Percentiles rank a stretch among this genome's conserved stretches.
These are phyloP conservation scores for Falcunculus frontatus DNA, from an alignment of 2,113 vertebrate genomes.

Conservation along the genomic window DNA sequence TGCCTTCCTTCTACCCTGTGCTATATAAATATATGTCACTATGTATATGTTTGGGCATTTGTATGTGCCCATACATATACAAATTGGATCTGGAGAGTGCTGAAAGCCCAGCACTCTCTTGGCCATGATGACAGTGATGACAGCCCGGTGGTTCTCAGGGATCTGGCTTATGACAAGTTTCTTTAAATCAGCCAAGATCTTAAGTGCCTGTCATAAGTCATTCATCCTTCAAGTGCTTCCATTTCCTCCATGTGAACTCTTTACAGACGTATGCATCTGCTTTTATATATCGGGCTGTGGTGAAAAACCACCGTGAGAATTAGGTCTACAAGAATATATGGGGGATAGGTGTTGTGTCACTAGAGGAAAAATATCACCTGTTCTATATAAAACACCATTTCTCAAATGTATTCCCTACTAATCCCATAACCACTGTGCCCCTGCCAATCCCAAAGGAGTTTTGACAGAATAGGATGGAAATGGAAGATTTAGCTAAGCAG, in stretches of 20 bases:
- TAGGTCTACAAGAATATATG: neutral
- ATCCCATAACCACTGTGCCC: neutral
- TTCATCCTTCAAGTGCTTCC: slow-evolving; percentile 14
- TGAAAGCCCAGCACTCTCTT: neutral
- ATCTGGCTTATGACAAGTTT: neutral
- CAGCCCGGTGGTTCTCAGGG: neutral
- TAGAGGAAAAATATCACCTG: neutral
- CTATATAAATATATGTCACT: neutral
- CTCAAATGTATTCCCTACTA: neutral
- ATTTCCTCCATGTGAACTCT: neutral
- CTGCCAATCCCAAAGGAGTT: neutral
- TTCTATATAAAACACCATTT: neutral
- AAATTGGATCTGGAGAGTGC: neutral
- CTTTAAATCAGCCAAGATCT: slow-evolving; percentile 14
- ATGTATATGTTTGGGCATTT: no score
- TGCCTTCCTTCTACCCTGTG: neutral
- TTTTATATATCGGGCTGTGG: neutral
- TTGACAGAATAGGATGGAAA: neutral
- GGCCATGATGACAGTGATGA: neutral
- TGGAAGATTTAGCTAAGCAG: neutral
- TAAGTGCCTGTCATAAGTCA: slow-evolving; percentile 36
- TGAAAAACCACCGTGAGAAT: neutral
- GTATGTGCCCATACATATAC: neutral
- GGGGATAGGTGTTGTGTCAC: neutral
- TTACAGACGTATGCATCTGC: neutral